phyloP scores from a whole-genome alignment of 2,797 vertebrate species.

The Meriones psammophilus region DNA sequence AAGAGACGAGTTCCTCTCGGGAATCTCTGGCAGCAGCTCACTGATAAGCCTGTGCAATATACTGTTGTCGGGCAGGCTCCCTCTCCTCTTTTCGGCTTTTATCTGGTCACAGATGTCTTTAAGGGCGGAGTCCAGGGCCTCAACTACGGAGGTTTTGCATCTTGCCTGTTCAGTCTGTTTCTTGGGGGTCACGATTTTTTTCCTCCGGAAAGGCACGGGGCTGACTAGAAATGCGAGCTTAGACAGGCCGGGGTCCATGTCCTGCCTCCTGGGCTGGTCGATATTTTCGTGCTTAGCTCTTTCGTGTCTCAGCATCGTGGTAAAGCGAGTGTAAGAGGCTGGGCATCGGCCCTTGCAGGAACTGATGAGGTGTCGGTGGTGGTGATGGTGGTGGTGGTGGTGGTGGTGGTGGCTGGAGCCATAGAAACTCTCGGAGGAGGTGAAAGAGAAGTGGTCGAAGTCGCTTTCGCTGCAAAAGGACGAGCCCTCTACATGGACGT shows the following conservation, averaged over 20 bases:
- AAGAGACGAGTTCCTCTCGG: conserved; percentile 96
- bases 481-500: conserved; percentile 96
- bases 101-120: conserved; percentile 99
- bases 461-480: conserved; percentile 99
- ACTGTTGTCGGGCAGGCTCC: conserved; percentile 95
- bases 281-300: conserved; percentile 93
- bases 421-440: conserved; percentile 97
- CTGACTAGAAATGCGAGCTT: conserved; percentile 99
- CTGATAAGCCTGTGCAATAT: conserved; percentile 96
- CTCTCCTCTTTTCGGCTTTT: conserved; percentile 95
- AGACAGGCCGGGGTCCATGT: conserved; percentile 94
- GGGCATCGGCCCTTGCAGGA: conserved; percentile 98
- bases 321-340: conserved; percentile 98
- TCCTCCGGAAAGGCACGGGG: conserved; percentile 99
- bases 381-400: conserved; percentile 93
- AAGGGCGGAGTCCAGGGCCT: conserved; percentile 96
- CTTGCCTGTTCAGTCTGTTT: conserved; percentile 92
- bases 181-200: conserved; percentile 93
- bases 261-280: conserved; percentile 88
- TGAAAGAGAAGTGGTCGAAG: conserved; percentile 96
- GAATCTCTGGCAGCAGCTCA: conserved; percentile 96
- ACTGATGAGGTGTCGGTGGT: conserved; percentile 95
- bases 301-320: conserved; percentile 98
- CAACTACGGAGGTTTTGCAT: conserved; percentile 95
- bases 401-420: conserved; percentile 93